Evolutionary conservation across 2,797 vertebrate species (phyloP).

Genomic region (Scyliorhinus canicula): DNA sequence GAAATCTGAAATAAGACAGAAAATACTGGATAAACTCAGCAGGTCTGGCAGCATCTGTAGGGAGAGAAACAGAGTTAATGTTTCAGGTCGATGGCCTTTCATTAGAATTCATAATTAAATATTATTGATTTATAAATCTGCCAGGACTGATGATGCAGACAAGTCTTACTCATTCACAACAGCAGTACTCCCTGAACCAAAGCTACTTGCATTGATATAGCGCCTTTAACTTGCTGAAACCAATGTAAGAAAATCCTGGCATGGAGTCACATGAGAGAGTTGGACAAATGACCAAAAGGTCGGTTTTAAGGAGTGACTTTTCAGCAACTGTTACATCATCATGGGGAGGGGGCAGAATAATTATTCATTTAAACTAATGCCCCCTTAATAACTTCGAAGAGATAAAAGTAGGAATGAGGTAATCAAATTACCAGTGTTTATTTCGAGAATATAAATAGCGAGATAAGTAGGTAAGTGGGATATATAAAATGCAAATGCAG

Average conservation of each 20-base stretch:
- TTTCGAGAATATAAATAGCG: too few species aligned
- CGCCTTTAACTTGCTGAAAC: not conserved
- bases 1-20: too few species aligned
- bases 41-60: too few species aligned
- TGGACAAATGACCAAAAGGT: not conserved
- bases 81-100: too few species aligned
- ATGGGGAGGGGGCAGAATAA: not conserved
- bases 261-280: not conserved
- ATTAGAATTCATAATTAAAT: too few species aligned
- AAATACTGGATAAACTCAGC: too few species aligned
- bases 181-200: not conserved
- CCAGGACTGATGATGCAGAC: too few species aligned
- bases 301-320: too few species aligned
- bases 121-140: not conserved
- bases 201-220: not conserved
- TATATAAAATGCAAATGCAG: not conserved
- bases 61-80: too few species aligned
- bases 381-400: not conserved
- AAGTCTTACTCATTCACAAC: not conserved
- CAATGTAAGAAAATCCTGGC: not conserved
- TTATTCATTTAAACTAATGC: not conserved
- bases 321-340: not conserved
- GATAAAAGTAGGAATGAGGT: not conserved
- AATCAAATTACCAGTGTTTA: not conserved
- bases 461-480: not conserved